Percentiles rank a stretch among this genome's conserved stretches.
Conservation (phyloP, 1,140 invertebrate genomes). For the Drosophila sturtevanti region DNA sequence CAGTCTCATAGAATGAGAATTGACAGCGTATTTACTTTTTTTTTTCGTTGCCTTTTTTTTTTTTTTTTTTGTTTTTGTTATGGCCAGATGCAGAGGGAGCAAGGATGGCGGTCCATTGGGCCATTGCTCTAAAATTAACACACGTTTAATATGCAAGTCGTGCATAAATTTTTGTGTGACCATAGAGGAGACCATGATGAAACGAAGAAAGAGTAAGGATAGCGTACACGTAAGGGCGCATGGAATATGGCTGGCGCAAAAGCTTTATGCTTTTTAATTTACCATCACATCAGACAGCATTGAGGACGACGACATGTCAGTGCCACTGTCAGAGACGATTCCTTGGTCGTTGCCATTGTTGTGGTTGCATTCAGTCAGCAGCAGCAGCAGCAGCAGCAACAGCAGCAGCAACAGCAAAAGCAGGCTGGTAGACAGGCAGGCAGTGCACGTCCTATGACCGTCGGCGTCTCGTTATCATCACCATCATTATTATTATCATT, state of each 20-base stretch:
- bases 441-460: slow-evolving; percentile 63
- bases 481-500: slow-evolving; percentile 59
- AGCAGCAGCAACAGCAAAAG: background rate
- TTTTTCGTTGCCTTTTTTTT: too few relatives aligned
- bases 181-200: background rate
- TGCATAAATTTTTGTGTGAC: slow-evolving; percentile 69
- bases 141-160: slow-evolving; percentile 81
- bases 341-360: background rate
- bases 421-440: slow-evolving; percentile 13
- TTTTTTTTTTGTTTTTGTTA: background rate
- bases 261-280: slow-evolving; percentile 74
- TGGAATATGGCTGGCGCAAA: slow-evolving; percentile 37
- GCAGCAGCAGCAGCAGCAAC: background rate
- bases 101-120: slow-evolving; percentile 23
- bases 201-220: background rate
- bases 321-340: slow-evolving; percentile 24
- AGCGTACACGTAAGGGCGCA: too few relatives aligned
- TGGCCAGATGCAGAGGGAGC: background rate
- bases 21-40: slow-evolving; percentile 5
- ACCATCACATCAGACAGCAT: slow-evolving; percentile 69
- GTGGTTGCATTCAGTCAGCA: slow-evolving; percentile 10
- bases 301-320: slow-evolving; percentile 66
- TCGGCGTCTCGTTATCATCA: slow-evolving; percentile 69
- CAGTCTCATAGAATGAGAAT: background rate
- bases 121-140: slow-evolving; percentile 77